These are phyloP conservation scores for Platysteira castanea DNA, from an alignment of 2,113 vertebrate genomes.

Conservation along the genomic window DNA sequence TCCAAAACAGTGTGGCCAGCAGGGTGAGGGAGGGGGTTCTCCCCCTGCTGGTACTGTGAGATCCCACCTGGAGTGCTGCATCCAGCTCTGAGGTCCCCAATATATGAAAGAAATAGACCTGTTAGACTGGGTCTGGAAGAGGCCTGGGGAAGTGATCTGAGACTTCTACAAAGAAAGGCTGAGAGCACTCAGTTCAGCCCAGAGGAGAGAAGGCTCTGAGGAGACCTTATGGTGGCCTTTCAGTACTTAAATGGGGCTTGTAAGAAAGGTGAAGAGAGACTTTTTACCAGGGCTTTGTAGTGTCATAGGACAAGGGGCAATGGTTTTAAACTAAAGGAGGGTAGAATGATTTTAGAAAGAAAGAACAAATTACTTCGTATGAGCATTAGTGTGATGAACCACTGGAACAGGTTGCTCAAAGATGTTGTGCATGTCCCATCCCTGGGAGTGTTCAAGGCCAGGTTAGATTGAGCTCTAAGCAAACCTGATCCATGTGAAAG, in stretches of 20 bases:
- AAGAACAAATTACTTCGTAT: neutral
- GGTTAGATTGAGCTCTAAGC: neutral
- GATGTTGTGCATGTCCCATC: neutral
- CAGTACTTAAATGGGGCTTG: neutral
- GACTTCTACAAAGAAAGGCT: neutral
- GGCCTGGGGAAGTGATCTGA: neutral
- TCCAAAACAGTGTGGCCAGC: neutral
- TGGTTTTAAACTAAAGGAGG: neutral
- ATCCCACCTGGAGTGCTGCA: neutral
- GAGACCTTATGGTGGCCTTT: neutral
- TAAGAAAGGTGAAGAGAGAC: neutral
- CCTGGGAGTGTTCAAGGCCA: neutral
- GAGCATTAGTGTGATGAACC: neutral
- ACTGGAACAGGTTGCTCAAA: neutral
- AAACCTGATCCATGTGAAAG: neutral
- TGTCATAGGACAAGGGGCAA: neutral
- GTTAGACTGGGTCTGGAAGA: neutral
- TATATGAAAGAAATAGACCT: neutral
- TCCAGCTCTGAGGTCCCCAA: neutral
- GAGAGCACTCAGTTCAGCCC: neutral
- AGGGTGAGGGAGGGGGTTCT: neutral
- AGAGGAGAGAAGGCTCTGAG: neutral
- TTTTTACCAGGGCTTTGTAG: neutral
- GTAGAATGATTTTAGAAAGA: neutral
- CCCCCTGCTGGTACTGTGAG: neutral